Evolutionary conservation across 2,888 invertebrate genomes (phyloP), one percentile per base, ranked within the genome.

Genomic region (Anagyrus pseudococci): DNA sequence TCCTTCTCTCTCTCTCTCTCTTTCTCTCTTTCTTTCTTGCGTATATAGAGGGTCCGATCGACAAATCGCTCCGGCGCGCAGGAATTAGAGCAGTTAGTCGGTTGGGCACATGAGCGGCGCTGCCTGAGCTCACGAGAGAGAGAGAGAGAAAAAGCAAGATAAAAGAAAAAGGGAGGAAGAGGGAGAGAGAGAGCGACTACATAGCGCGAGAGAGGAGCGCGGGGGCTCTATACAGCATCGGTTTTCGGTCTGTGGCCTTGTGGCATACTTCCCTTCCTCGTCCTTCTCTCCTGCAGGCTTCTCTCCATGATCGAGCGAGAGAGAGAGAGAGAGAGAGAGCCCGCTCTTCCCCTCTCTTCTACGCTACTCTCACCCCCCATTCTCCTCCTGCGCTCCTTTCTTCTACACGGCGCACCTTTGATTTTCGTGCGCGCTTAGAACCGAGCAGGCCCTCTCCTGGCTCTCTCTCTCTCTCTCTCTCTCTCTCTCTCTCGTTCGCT

Each of bases 201-300:
- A n/a, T n/a, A n/a, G n/a, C n/a, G 1, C 8, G 2, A 25, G 17
- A 40, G 25, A 49, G n/a, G 20, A 17, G 25, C 1, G 23, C 7
- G 41, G n/a, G 20, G 19, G 25, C 1, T 17, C 7, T 33, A 29
- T 29, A 4, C 6, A 10, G 29, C 4, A 73, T 73, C 71, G 73
- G 69, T 71, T 69, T 70, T 62, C 67, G 66, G 68, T 68, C 64
- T 68, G 66, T 77, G 75, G 77, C 76, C 78, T 77, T 78, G 77
- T 76, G 74, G 75, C 72, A 71, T 74, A 74, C 69, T 73, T 74
- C 69, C 66, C 65, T 66, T 64, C 64, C 62, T 61, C 58, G 46
- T 58, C 50, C 48, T 33, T 44, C 54, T 54, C 25, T 19, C 22
- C 40, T 25, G 25, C 46, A 49, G 15, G 55, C 43, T 52, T 52